Percentiles rank a stretch among this genome's conserved stretches.
These are phyloP conservation scores for Triplophysa tibetana DNA, from an alignment of 2,113 vertebrate genomes.

Conservation along the genomic window DNA sequence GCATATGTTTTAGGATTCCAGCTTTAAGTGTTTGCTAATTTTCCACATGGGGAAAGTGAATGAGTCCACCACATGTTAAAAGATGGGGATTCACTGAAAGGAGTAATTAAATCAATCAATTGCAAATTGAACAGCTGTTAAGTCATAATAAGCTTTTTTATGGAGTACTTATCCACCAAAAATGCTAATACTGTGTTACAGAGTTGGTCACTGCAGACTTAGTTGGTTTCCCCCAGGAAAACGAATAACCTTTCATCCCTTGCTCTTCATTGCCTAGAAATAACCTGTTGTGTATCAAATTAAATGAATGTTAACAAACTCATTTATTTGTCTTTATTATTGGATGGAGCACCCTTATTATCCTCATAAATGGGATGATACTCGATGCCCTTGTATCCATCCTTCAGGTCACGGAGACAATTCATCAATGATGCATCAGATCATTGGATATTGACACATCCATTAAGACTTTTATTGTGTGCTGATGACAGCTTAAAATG, in stretches of 20 bases:
- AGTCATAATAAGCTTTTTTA: constrained; percentile 23
- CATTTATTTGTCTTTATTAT: constrained; percentile 23
- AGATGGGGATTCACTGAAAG: constrained; percentile 13
- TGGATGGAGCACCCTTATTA: neutral
- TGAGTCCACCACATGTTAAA: constrained; percentile 15
- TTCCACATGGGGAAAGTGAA: constrained; percentile 6
- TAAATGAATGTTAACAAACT: constrained; percentile 22
- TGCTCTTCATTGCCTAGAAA: too few relatives aligned
- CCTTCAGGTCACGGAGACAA: too few relatives aligned
- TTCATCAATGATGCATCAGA: too few relatives aligned
- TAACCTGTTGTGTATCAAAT: neutral
- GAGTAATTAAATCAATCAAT: constrained; percentile 33
- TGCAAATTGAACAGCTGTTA: constrained; percentile 39
- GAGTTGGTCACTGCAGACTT: neutral
- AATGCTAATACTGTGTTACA: constrained; percentile 18
- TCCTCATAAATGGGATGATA: neutral
- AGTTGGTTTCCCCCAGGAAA: neutral
- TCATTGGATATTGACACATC: too few relatives aligned
- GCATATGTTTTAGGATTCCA: neutral
- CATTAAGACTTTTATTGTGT: too few relatives aligned
- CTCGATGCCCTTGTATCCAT: neutral
- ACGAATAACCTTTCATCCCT: neutral
- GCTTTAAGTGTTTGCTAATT: constrained; percentile 9
- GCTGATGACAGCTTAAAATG: too few relatives aligned
- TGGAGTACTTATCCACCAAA: constrained; percentile 18